Percentiles rank a stretch among this genome's conserved stretches.
phyloP scores from a whole-genome alignment of 2,797 vertebrate genomes.

The Paratrypauchen microcephalus region DNA sequence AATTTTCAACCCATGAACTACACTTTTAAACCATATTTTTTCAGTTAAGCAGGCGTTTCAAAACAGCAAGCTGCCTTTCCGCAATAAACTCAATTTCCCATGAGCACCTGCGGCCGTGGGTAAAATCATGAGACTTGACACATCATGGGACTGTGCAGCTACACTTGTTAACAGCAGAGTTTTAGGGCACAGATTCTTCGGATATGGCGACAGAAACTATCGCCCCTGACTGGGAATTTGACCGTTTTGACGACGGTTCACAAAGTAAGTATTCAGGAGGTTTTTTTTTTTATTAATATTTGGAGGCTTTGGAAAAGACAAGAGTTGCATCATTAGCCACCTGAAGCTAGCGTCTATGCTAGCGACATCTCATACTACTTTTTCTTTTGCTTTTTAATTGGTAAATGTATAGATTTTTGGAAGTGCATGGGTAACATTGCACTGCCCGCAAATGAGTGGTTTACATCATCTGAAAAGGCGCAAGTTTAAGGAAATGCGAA shows the following conservation, averaged over 20 bases:
- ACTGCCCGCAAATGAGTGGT: background rate
- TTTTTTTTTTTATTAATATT: background rate
- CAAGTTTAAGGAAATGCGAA: background rate
- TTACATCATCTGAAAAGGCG: background rate
- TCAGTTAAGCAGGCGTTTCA: background rate
- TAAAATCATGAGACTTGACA: conserved; percentile 72
- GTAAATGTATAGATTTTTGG: background rate
- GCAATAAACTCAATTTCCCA: conserved; percentile 71
- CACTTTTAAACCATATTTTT: background rate
- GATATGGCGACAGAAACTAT: conserved; percentile 85
- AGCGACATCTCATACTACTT: conserved; percentile 11
- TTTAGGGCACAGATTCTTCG: conserved; percentile 9
- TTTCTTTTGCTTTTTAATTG: background rate
- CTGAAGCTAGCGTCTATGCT: conserved; percentile 31
- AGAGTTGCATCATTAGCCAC: conserved; percentile 8
- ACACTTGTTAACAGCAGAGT: conserved; percentile 30
- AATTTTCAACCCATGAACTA: background rate
- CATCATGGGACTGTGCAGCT: conserved; percentile 59
- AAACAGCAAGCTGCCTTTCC: conserved; percentile 5
- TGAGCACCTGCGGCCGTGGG: conserved; percentile 37
- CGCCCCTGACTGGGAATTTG: conserved; percentile 95
- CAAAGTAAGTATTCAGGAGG: conserved; percentile 83
- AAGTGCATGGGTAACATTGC: background rate
- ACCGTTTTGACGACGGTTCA: conserved; percentile 94
- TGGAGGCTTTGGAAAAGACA: background rate